phyloP scores from a whole-genome alignment of 2,113 vertebrate species.

The Dendrocopos noguchii region DNA sequence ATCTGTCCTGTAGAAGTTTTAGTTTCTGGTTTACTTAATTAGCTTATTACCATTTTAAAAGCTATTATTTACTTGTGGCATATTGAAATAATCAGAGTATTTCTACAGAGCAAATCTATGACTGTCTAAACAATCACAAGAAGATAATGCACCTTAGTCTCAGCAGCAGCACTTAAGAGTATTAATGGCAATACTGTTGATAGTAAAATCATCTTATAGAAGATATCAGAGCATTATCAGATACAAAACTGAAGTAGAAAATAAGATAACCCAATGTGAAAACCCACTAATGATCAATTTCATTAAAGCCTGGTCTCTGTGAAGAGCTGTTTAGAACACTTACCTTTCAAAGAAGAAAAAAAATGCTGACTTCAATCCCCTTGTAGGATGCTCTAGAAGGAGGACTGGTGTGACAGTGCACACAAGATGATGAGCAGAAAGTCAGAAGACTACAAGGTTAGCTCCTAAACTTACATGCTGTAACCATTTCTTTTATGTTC shows the following conservation, averaged over 20 bases:
- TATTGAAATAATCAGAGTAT: background rate
- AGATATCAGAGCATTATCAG: background rate
- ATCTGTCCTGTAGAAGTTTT: background rate
- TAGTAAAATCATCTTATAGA: background rate
- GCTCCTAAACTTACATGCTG: background rate
- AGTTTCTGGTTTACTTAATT: background rate
- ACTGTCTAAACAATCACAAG: background rate
- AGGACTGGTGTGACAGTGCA: background rate
- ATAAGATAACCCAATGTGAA: background rate
- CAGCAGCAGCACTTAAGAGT: background rate
- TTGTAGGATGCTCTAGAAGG: background rate
- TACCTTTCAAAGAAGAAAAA: background rate
- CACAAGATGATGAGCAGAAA: background rate
- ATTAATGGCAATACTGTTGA: background rate
- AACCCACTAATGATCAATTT: background rate
- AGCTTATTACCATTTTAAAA: background rate
- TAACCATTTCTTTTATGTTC: background rate
- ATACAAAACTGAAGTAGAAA: background rate
- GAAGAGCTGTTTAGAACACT: background rate
- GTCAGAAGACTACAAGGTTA: background rate
- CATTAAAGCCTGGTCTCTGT: background rate
- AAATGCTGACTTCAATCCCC: background rate
- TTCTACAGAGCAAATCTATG: background rate
- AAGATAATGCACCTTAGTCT: background rate
- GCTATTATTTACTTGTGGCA: background rate